Evolutionary conservation across 2,797 vertebrate species (phyloP), one percentile per base, ranked within the genome.

Genomic region (Momotus momota): DNA sequence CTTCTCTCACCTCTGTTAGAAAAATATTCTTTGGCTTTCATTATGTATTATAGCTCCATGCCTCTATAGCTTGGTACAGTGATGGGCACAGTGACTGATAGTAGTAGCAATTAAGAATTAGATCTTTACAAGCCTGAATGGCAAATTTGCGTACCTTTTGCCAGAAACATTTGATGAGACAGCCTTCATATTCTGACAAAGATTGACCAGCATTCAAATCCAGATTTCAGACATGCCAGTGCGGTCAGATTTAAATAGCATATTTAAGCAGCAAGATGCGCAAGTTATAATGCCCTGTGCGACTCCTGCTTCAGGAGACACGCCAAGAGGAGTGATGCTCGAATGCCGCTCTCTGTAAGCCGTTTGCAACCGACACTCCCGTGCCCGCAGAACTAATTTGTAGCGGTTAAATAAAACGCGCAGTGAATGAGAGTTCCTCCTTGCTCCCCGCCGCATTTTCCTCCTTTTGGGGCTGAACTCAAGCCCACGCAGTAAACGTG

Each of bases 321-420:
- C 1, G 6, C 83, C 40, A 5, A 15, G 58, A 54, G 65, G 51
- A 23, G 81, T 1, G 55, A 19, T 7, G 72, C 41, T 31, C 9
- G 2, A 33, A 23, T 0, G 40, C n/a, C 1, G 15, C 77, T 38
- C 20, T 0, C 9, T 2, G 7, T 0, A 8, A 38, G 51, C 33
- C 4, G 7, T 1, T 19, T 0, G 60, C 57, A 1, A 9, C 35
- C 1, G 2, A 6, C 5, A 1, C 6, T 23, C 3, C 18, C 0
- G 22, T 1, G 40, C 48, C 45, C 5, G 5, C 78, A 12, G 38
- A 6, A 2, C 70, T 29, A 2, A 35, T 38, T 0, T 3, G 31
- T 43, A 1, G 38, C 8, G 4, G 5, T 1, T 10, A 25, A 6
- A 1, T 3, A 15, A 25, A 14, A 2, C 1, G 12, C 40, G 5